Conservation (phyloP, 2,888 invertebrate genomes). For the Digitonthophagus gazella region DNA sequence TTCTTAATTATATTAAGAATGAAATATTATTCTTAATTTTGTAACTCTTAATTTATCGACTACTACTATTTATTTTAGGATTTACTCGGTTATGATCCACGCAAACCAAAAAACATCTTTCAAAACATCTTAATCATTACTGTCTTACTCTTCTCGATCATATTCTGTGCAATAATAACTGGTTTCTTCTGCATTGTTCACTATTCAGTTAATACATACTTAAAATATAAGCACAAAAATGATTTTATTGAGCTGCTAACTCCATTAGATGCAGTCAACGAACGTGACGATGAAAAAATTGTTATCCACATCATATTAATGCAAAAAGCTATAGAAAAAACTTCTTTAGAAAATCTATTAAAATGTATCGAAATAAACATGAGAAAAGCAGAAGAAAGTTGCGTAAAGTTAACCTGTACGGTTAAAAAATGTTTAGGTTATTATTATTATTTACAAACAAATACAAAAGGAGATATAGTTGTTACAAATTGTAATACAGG, state of each 20-base stretch:
- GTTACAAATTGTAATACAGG: neutral
- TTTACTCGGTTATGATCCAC: neutral
- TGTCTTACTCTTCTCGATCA: neutral
- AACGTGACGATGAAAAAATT: neutral
- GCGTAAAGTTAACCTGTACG: neutral
- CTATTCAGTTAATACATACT: neutral
- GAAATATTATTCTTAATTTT: no score
- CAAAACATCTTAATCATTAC: neutral
- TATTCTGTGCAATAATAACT: neutral
- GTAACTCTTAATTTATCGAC: neutral
- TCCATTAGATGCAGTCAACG: neutral
- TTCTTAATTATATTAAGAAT: no score
- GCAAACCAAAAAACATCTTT: neutral
- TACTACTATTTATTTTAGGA: neutral
- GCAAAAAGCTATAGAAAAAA: neutral
- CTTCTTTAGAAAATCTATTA: neutral
- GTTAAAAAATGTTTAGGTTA: neutral
- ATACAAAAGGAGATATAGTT: neutral
- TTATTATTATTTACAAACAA: neutral
- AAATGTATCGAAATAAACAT: neutral
- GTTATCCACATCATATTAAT: neutral
- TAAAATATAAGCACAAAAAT: neutral
- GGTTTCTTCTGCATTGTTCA: neutral
- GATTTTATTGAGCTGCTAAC: neutral
- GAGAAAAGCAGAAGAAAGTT: neutral